Base-by-base conservation (phyloP, 37 sponge, comb jelly and placozoan species). In the Eunapius fragilis region DNA sequence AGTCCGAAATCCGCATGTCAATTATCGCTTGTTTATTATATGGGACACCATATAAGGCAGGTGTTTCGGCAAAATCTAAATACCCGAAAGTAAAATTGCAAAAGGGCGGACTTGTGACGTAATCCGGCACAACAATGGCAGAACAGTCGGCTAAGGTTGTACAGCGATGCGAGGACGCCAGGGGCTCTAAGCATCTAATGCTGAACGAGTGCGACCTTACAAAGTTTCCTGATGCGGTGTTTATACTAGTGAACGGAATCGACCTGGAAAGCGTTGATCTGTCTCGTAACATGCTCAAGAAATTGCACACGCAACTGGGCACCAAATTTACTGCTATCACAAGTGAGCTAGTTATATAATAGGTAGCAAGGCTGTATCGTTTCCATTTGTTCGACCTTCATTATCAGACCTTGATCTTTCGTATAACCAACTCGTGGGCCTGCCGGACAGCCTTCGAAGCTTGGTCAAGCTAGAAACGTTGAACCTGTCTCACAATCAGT, bases 191-290 rank as follows among this genome's bases (percentile, higher is more conserved):
- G 2, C 48, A 69, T 4, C 72, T 93, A 33, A 68, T 71, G 31
- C 85, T 93, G 69, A 73, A 70, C 75, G 19, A 73, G 4, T 93
- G 93, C 80, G 90, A 74, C 9, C 77, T 93, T 47, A 86, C 75
- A 3, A 82, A 88, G 68, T 69, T 93, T 37, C 93, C 93, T 2
- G 90, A 93, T 17, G 90, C 93, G 35, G 84, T 93, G 35, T 93
- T 88, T 81, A 84, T 93, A 71, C 72, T 93, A 2, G 30, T 93
- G 80, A 89, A 83, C 35, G 88, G 78, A 0, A 72, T 86, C 6
- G 75, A 86, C 33, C 70, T 95, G 38, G 23, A 82, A 74, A 77
- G 58, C 70, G 81, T 91, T 31, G 68, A 72, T 71, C 75, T 91
- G 72, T 78, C 91, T 30, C 71, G 86, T 37, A 95, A 95, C 67